Percentiles rank a stretch among this genome's conserved stretches.
Evolutionary conservation across 1,140 invertebrate species (phyloP).

Genomic region (Drosophila rhopaloa): DNA sequence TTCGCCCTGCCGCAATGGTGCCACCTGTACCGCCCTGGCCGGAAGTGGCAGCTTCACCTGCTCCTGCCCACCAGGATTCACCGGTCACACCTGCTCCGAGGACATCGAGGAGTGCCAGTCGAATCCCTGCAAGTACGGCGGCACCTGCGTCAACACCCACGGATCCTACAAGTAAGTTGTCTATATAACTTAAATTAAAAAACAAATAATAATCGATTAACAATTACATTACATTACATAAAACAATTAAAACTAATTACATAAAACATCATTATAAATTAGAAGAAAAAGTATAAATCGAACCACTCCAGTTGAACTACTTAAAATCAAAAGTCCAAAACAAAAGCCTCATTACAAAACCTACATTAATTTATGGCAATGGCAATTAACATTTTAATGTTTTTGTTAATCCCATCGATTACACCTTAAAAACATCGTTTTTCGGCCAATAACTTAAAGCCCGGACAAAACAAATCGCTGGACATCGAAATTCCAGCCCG

Average conservation of each 20-base stretch:
- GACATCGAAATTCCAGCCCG: not conserved
- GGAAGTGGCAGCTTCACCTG: constrained; percentile 90
- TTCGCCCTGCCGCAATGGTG: constrained; percentile 94
- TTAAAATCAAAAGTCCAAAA: no score
- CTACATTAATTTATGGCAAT: not conserved
- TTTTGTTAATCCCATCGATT: not conserved
- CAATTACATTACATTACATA: no score
- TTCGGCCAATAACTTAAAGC: no score
- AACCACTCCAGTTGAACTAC: no score
- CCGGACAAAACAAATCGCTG: not conserved
- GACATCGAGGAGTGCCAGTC: constrained; percentile 95
- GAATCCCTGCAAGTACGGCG: constrained; percentile 92
- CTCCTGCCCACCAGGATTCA: constrained; percentile 94
- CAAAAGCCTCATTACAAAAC: not conserved
- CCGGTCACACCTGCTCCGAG: constrained; percentile 92
- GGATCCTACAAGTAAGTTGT: constrained; percentile 94
- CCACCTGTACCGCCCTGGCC: constrained; percentile 90
- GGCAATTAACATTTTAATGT: not conserved
- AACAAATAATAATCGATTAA: no score
- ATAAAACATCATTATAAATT: no score
- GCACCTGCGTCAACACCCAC: constrained; percentile 93
- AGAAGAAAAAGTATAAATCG: no score
- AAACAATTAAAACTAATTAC: no score
- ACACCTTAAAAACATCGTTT: not conserved
- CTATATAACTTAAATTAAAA: not conserved